Base-by-base conservation (phyloP, 1,140 invertebrate genomes). In the Phymorhynchus buccinoides region DNA sequence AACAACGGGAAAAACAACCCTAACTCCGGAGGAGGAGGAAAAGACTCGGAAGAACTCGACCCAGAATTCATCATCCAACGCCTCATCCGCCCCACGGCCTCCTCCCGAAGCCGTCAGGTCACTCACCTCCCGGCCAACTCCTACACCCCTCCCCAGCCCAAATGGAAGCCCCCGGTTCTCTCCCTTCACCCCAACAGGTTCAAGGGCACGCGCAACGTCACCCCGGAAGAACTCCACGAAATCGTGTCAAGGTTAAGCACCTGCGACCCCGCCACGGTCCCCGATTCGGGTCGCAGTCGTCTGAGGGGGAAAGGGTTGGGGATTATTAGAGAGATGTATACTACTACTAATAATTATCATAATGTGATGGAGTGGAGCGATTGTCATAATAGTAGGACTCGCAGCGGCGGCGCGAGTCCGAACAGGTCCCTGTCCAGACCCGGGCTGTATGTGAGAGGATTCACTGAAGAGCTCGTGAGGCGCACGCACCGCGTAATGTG, bases 61-160 rank as follows among this genome's bases (percentile, higher is more conserved):
- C 81, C n/a, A 0, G 81, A 68, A 30, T 44, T 32, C 62, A 12
- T 71, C 27, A 4, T 42, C 41, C 66, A 42, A 1, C 81, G 37
- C 48, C 81, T 83, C 16, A 44, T 18, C 39, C 35, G 62, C 12
- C 81, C 81, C 52, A 83, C 81, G 1, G 81, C 81, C 22, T 73
- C 81, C 37, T 83, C 81, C 27, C 62, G 81, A 18, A 66, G 32
- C 6, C 81, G 81, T 35, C 81, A 83, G 81, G 81, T 71, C 16
- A 44, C 32, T 32, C 68, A 71, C 30, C 37, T 9, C 12, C 68
- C 68, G 30, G 35, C 68, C 35, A 12, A 12, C 30, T 71, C 68
- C 68, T 37, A 62, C n/a, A 4, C 3, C 1, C 4, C n/a, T 37
- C 7, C 35, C 39, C 1, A 42, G 1, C 18, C 22, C 77, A 78